Evolutionary conservation across 2,113 vertebrate genomes (phyloP).

Genomic region (Mola mola): DNA sequence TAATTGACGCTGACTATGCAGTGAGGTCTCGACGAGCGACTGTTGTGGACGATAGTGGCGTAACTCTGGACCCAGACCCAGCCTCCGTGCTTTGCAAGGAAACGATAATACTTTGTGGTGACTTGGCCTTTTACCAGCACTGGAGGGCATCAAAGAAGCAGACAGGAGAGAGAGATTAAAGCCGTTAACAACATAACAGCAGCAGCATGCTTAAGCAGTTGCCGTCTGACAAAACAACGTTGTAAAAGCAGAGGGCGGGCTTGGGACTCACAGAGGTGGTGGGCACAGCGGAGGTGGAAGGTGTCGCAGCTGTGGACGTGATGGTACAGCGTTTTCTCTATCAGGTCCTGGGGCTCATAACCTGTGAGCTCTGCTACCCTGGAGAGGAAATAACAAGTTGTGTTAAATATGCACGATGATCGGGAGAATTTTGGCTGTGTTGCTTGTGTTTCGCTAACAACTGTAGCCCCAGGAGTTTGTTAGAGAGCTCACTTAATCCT

Average conservation of each 20-base stretch:
- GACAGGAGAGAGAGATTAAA: neutral
- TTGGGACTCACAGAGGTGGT: conserved; percentile 92
- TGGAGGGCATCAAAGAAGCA: conserved; percentile 62
- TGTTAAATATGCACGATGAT: neutral
- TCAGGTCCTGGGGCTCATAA: conserved; percentile 97
- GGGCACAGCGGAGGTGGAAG: conserved; percentile 96
- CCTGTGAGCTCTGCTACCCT: conserved; percentile 98
- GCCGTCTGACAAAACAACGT: conserved; percentile 4
- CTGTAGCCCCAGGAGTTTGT: too few species aligned
- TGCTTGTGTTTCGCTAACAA: too few species aligned
- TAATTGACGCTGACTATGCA: conserved; percentile 99
- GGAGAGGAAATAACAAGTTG: conserved; percentile 36
- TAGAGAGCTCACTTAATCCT: neutral
- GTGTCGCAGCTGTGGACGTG: conserved; percentile 98
- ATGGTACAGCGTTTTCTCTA: conserved; percentile 98
- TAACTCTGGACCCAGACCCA: conserved; percentile 99
- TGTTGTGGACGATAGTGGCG: conserved; percentile 98
- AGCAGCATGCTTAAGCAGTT: conserved; percentile 32
- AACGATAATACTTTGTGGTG: conserved; percentile 97
- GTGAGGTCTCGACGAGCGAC: conserved; percentile 95
- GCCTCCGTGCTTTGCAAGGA: conserved; percentile 94
- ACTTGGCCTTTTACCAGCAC: conserved; percentile 98
- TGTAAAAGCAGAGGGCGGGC: conserved; percentile 30
- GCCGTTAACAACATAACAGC: conserved; percentile 3
- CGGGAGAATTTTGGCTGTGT: too few species aligned